Evolutionary conservation across 2,113 vertebrate genomes (phyloP).

Genomic region (Siniperca knerii): DNA sequence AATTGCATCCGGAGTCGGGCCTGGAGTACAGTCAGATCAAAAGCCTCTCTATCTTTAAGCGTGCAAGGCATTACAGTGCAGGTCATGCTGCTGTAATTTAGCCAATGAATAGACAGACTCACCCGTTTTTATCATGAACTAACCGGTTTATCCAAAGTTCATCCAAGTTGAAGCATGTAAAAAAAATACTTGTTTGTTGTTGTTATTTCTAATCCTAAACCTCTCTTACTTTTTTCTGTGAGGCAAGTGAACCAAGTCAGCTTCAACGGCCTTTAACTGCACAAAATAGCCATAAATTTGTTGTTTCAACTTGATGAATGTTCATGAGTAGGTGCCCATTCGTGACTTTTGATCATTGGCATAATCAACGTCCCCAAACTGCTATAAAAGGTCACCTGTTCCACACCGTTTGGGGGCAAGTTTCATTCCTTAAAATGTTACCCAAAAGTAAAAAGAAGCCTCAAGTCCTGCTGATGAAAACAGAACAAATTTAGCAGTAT

Average conservation of each 20-base stretch:
- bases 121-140: slow-evolving; percentile 8
- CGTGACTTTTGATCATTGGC: too few species aligned
- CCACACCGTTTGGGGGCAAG: too few species aligned
- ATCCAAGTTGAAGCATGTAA: not conserved
- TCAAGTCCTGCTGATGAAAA: not conserved
- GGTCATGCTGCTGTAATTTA: slow-evolving; percentile 27
- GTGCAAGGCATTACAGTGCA: slow-evolving; percentile 15
- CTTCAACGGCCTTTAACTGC: not conserved
- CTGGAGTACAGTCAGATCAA: slow-evolving; percentile 34
- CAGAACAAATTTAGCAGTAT: not conserved
- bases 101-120: not conserved
- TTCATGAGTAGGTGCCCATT: not conserved
- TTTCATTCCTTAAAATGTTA: not conserved
- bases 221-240: not conserved
- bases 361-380: too few species aligned
- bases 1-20: not conserved
- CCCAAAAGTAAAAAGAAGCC: too few species aligned
- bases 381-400: not conserved
- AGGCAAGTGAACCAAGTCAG: not conserved
- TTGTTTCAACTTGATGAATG: not conserved
- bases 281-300: not conserved
- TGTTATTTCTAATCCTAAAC: not conserved
- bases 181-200: not conserved
- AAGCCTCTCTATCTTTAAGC: slow-evolving; percentile 43
- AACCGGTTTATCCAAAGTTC: not conserved